phyloP scores from a whole-genome alignment of 2,797 vertebrate species.

The Mastacembelus armatus region DNA sequence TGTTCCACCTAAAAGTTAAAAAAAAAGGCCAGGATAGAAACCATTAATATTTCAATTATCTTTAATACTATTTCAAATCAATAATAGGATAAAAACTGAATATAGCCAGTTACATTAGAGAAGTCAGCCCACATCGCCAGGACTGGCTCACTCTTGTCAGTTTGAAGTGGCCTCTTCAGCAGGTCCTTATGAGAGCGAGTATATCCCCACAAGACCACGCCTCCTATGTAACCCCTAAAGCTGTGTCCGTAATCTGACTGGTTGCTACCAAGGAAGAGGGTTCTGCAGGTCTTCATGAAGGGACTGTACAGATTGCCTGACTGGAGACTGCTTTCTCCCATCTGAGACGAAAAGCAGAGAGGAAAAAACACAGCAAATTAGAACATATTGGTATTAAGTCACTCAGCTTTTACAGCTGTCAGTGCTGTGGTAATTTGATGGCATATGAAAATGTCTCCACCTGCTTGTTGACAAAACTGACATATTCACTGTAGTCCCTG shows the following conservation, averaged over 20 bases:
- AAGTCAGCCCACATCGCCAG: constrained; percentile 85
- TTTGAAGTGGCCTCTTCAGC: constrained; percentile 69
- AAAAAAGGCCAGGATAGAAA: neutral
- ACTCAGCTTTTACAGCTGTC: no score
- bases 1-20: constrained; percentile 72
- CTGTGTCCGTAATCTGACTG: constrained; percentile 82
- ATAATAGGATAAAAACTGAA: neutral
- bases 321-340: constrained; percentile 86
- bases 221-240: constrained; percentile 90
- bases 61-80: neutral
- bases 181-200: constrained; percentile 84
- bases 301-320: constrained; percentile 89
- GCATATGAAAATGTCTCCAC: no score
- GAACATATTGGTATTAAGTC: no score
- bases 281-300: constrained; percentile 93
- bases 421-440: no score
- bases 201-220: constrained; percentile 85
- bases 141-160: constrained; percentile 36
- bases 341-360: constrained; percentile 45
- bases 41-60: neutral
- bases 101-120: constrained; percentile 66
- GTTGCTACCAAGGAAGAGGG: constrained; percentile 91
- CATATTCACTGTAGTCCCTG: no score
- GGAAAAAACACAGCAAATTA: no score
- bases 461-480: no score